Percentiles rank a stretch among this genome's conserved stretches.
phyloP scores from a whole-genome alignment of 53 echinoderm and acorn worm species.

The Patiria pectinifera region DNA sequence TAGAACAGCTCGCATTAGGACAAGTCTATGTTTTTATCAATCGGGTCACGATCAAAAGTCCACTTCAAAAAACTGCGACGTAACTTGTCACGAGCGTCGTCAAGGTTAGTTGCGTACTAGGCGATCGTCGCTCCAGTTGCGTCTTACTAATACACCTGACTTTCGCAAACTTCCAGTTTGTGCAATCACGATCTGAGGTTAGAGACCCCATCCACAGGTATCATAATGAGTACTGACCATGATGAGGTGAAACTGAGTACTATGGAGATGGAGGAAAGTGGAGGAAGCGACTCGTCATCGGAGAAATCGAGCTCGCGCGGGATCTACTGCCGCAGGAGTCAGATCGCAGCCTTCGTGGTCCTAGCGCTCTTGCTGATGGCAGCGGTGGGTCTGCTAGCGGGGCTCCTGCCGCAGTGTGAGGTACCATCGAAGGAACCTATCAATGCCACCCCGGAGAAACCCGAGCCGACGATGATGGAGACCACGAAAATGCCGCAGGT shows the following conservation, averaged over 20 bases:
- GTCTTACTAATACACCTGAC: no score
- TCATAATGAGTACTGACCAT: no score
- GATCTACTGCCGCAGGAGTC: constrained; percentile 62
- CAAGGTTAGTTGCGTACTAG: neutral
- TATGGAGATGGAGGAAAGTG: neutral
- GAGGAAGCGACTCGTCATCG: neutral
- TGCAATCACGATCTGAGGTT: no score
- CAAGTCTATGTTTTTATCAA: neutral
- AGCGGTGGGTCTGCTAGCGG: constrained; percentile 80
- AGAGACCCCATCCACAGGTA: no score
- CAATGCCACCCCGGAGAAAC: neutral
- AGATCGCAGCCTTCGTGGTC: constrained; percentile 68
- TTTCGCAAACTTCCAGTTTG: no score
- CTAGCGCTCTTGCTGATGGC: constrained; percentile 62
- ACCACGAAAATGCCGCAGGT: neutral
- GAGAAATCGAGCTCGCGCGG: constrained; percentile 13
- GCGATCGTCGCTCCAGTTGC: no score
- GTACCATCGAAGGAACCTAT: constrained; percentile 2
- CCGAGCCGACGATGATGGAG: neutral
- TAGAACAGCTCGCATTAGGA: neutral
- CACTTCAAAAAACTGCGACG: neutral
- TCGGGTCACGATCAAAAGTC: neutral
- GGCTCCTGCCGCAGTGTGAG: constrained; percentile 66
- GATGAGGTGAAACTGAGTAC: neutral
- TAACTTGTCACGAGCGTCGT: neutral